Percentiles rank a stretch among this genome's conserved stretches.
Evolutionary conservation across 2,113 vertebrate species (phyloP).

Genomic region (Pangasianodon hypophthalmus): DNA sequence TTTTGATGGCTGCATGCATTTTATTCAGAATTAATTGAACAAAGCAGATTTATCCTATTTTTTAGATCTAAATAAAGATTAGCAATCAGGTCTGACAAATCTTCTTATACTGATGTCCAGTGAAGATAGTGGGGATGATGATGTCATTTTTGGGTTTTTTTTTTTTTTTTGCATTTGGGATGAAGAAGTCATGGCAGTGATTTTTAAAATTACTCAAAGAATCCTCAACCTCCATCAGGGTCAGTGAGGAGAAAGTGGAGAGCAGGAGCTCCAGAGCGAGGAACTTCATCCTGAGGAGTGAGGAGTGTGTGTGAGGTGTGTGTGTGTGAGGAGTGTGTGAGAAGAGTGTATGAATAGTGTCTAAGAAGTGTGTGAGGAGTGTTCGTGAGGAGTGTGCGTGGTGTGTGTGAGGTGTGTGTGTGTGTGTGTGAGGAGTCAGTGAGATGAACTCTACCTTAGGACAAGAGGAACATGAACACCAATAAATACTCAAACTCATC

Average conservation of each 20-base stretch:
- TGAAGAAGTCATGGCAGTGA: not conserved
- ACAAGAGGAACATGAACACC: not conserved
- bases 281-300: not conserved
- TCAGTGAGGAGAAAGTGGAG: not conserved
- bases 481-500: not conserved
- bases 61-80: no score
- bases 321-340: not conserved
- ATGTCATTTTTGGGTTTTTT: no score
- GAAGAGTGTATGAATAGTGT: no score
- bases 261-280: not conserved
- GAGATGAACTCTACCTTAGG: not conserved
- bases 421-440: not conserved
- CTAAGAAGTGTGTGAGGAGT: no score
- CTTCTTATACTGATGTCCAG: not conserved
- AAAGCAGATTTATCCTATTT: no score
- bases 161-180: no score
- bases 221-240: not conserved
- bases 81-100: conserved; percentile 8
- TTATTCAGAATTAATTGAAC: no score
- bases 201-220: not conserved
- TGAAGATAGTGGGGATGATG: not conserved
- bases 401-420: not conserved
- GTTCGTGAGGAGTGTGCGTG: no score
- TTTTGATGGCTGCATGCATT: no score
- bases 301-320: no score